phyloP scores from a whole-genome alignment of 2,113 vertebrate genomes.

The Psittacula cyanocephala region DNA sequence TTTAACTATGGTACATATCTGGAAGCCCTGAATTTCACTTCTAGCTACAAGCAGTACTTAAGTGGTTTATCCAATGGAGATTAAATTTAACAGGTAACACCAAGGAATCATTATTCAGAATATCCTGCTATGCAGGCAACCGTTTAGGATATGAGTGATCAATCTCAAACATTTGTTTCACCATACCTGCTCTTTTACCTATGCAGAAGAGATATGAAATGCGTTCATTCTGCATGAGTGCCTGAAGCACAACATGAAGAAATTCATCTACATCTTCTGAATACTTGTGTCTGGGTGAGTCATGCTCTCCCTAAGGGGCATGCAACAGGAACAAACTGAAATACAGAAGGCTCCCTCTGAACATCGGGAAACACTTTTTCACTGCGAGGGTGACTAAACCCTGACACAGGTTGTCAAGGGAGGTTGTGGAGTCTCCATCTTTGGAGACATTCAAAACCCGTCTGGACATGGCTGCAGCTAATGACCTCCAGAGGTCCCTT shows the following conservation, averaged over 20 bases:
- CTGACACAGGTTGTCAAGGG: not conserved
- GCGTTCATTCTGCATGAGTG: not conserved
- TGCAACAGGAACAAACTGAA: not conserved
- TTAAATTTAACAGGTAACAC: not conserved
- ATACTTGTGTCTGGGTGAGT: not conserved
- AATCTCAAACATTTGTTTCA: not conserved
- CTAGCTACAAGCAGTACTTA: not conserved
- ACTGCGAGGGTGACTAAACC: not conserved
- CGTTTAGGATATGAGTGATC: not conserved
- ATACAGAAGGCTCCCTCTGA: not conserved
- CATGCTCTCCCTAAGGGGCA: not conserved
- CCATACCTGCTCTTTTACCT: not conserved
- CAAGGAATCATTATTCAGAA: not conserved
- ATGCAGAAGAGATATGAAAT: not conserved
- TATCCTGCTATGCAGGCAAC: not conserved
- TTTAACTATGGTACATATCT: not conserved
- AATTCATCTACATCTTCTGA: not conserved
- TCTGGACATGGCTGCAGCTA: not conserved
- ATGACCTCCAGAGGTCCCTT: not conserved
- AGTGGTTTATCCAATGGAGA: not conserved
- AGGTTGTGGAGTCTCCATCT: not conserved
- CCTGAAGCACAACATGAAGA: not conserved
- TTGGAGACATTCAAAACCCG: not conserved
- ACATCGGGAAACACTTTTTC: not conserved
- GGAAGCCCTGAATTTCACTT: not conserved